Evolutionary conservation across 2,113 vertebrate species (phyloP), one percentile per base, ranked within the genome.

Genomic region (Podarcis muralis): DNA sequence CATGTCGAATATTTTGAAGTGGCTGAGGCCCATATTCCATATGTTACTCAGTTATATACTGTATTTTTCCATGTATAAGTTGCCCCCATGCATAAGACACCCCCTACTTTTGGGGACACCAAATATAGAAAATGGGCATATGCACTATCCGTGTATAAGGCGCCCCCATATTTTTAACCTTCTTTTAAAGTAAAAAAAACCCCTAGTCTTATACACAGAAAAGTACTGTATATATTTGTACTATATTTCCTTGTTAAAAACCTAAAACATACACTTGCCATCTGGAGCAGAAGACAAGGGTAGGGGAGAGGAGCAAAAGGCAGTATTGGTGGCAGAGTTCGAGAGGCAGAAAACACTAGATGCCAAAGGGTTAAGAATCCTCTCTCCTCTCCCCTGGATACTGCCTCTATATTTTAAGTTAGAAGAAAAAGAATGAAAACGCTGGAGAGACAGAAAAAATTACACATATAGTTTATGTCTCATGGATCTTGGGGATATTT

Each of bases 401-500:
- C 27, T 43, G 35, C 12, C 40, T 25, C 16, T 78, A n/a, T 75
- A 68, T 22, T 81, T 80, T 72, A 86, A 75, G 62, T n/a, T 27
- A 6, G n/a, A 53, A 84, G 20, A 53, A 65, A 66, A 66, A 59
- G 5, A 71, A 35, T 80, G n/a, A 16, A 69, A 57, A 35, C 18
- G 48, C 3, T 40, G n/a, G 77, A 59, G 71, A 43, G 7, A 15
- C 15, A 48, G 57, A 30, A 72, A 81, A 37, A n/a, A n/a, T 43
- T 35, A 57, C 18, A 59, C 23, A n/a, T 53, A 4, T 76, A 18
- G 12, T 53, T 53, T 76, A 62, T 82, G 22, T 74, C 81, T 75
- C 5, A 37, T 40, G 59, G 43, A 69, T 83, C 22, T 83, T 86
- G 4, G 90, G 85, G 91, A 86, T 76, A 91, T 89, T 65, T 92